Base-by-base conservation (phyloP, 2,888 invertebrate species). In the Tachina lurida region DNA sequence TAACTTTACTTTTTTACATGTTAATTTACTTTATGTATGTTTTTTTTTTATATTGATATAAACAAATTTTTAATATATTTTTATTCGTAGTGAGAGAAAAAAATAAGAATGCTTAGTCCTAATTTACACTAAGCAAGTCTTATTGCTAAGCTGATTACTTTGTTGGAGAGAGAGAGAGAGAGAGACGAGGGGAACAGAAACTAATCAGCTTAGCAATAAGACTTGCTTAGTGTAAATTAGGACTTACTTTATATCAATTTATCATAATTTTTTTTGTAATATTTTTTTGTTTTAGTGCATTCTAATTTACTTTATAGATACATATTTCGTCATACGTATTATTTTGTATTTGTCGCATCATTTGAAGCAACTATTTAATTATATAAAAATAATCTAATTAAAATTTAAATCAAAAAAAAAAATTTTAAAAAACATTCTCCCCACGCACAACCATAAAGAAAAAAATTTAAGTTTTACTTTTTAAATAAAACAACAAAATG, bases 221-320 rank as follows among this genome's bases (percentile, higher is more conserved):
- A n/a, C n/a, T n/a, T n/a, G n/a, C n/a, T n/a, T n/a, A n/a, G n/a
- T n/a, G n/a, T n/a, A n/a, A n/a, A n/a, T n/a, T n/a, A n/a, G n/a
- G n/a, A n/a, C n/a, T n/a, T 60, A 82, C 70, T 82, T 82, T 78
- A 77, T 74, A 75, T 78, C 65, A 65, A 70, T 62, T 31, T 47
- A 63, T 63, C 70, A 54, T 56, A 58, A 31, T 49, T 67, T 56
- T n/a, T 67, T 78, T 63, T 86, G 56, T 86, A 82, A 71, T 75
- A 62, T 79, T 82, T 82, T 74, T 81, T 84, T 31, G 54, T 75
- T 78, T 74, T 76, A 75, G 71, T 83, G 75, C 79, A 86, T 79
- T 82, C 81, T 77, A 81, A 73, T 58, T 73, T 63, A 15, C 63
- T 22, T 13, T 19, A 31, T 74, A 70, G 63, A 73, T 71, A 74